Base-by-base conservation (phyloP, 2,888 invertebrate genomes). In the Thymelicus sylvestris region DNA sequence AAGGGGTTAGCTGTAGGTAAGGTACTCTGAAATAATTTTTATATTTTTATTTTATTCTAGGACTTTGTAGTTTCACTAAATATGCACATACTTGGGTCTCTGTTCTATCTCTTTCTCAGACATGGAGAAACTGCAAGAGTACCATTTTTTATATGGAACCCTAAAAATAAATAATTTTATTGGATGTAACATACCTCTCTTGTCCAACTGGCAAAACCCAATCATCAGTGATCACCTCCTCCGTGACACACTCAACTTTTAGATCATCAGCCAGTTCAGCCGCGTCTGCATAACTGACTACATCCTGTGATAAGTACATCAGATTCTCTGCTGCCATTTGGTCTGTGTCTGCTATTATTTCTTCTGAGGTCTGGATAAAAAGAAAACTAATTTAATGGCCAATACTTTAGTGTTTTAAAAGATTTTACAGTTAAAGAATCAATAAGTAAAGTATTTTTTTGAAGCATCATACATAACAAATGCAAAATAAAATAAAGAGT, bases 161-260 rank as follows among this genome's bases (percentile, higher is more conserved):
- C 1, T 52, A 61, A 39, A 38, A 2, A 55, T n/a, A n/a, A n/a
- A n/a, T 24, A 47, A 38, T 41, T 6, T 41, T 19, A 39, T 60
- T 10, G 6, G 7, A 60, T 41, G 0, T 24, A 24, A 52, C 47
- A 86, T 85, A 96, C 96, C 96, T 95, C 80, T 96, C 96, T 78
- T 96, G 96, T 1, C 96, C 96, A 71, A 95, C 96, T 71, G 95
- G 93, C 79, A 95, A 94, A 60, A 96, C 96, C 97, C 97, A 97
- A 79, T 96, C 96, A 81, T 97, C 97, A 0, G 97, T 96, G 15
- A 97, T 96, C 0, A 97, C 96, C 86, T 97, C 97, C 81, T 97
- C 97, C 0, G 97, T 96, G 61, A 97, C 96, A 83, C 95, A 95
- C 72, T 95, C 95, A 31, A 95, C 94, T 79, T 88, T 92, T 2